Base-by-base conservation (phyloP, 1,140 invertebrate species). In the Caenorhabditis inopinata region DNA sequence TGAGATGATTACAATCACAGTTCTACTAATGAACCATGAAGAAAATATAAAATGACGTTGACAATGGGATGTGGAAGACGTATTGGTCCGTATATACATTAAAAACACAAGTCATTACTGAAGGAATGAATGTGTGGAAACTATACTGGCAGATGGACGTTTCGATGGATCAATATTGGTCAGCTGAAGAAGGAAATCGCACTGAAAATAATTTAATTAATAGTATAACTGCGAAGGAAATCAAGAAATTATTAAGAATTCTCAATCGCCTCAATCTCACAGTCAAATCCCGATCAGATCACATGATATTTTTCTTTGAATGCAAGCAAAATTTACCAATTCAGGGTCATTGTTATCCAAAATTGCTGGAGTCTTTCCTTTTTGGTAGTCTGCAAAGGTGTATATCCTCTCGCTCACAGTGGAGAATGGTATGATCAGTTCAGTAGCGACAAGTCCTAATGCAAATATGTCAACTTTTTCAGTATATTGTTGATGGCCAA, bases 401-500 rank as follows among this genome's bases (percentile, higher is more conserved):
- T 82, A 82, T 38, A 93, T 90, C 73, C 95, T 91, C 90, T 98
- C 96, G 92, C 95, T 94, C 89, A 94, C 93, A 0, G 96, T 98
- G 4, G 89, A 89, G 89, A 98, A 97, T 32, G 95, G 93, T 78
- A 93, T 92, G 21, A 96, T 90, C 48, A 98, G 89, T 89, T 98
- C 96, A 89, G 96, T 95, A 51, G 97, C 91, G 79, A 98, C 96
- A 53, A 98, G 90, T 0, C 96, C 96, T 77, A 98, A 89, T 0
- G 96, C 95, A 90, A 94, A 98, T 78, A 98, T 97, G 88, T 98
- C 96, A 38, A 98, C 95, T 91, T 97, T 98, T 86, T 94, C 94
- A 87, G 93, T 93, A 88, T 98, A 97, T 1, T 91, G 90, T 79
- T 92, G 91, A 1, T 93, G 93, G 12, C 90, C 89, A 14, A 93